A percentile compares a stretch with the other conserved stretches of the same genome.
These are phyloP conservation scores for Parapristionchus giblindavisi DNA, from an alignment of 2,888 invertebrate genomes.

Conservation along the genomic window DNA sequence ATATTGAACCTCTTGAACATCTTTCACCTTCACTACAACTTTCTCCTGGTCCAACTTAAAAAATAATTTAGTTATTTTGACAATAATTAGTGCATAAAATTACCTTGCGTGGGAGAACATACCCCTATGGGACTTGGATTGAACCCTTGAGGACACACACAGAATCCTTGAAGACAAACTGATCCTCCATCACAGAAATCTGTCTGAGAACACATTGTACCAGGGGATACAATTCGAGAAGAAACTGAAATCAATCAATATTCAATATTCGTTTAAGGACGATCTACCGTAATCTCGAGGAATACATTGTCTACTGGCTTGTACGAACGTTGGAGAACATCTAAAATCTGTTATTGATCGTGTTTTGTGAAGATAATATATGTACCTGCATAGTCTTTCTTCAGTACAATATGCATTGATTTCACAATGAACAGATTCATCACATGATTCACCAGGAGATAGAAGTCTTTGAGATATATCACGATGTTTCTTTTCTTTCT, in stretches of 20 bases:
- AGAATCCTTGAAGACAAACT: constrained; percentile 50
- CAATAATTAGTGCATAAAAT: no score
- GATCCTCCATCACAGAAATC: constrained; percentile 67
- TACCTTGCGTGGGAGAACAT: constrained; percentile 18
- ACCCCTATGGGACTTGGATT: constrained; percentile 27
- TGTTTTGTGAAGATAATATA: not conserved
- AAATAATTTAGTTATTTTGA: not conserved
- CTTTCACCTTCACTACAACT: constrained; percentile 20
- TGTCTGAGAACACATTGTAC: constrained; percentile 49
- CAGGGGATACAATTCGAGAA: constrained; percentile 57
- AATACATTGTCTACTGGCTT: constrained; percentile 36
- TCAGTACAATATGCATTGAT: constrained; percentile 31
- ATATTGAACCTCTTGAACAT: constrained; percentile 29
- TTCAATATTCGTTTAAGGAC: not conserved
- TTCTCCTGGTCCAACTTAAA: constrained; percentile 28
- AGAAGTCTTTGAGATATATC: constrained; percentile 2
- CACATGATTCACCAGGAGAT: constrained; percentile 32
- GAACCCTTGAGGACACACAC: constrained; percentile 46
- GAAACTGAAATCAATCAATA: constrained; percentile 55
- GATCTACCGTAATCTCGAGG: constrained; percentile 24
- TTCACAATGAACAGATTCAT: constrained; percentile 29
- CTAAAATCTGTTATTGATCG: not conserved
- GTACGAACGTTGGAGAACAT: constrained; percentile 11
- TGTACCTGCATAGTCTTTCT: constrained; percentile 28
- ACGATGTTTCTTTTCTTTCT: not conserved